These are phyloP conservation scores for Phoxinus dragarum DNA, from an alignment of 2,797 vertebrate genomes.

Conservation along the genomic window DNA sequence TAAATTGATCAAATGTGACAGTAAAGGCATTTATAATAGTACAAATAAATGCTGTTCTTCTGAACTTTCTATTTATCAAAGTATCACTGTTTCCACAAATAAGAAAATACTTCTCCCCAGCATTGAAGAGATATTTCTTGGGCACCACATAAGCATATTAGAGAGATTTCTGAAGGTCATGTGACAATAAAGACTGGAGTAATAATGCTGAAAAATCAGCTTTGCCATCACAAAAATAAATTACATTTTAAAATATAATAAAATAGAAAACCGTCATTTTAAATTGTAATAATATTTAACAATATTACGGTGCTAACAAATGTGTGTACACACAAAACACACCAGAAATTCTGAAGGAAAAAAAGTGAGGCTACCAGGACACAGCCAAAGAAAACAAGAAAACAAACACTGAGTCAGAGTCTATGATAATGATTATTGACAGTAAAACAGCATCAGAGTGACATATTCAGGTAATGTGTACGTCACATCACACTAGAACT, in stretches of 20 bases:
- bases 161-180: not conserved
- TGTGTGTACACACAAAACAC: slow-evolving; percentile 1
- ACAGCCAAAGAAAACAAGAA: not conserved
- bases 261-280: no score
- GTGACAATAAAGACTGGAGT: not conserved
- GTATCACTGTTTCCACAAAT: no score
- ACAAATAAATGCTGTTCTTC: no score
- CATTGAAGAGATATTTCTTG: not conserved
- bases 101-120: no score
- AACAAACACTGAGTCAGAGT: slow-evolving; percentile 2
- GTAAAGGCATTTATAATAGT: no score
- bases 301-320: not conserved
- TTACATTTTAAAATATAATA: not conserved
- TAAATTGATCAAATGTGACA: no score
- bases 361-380: not conserved
- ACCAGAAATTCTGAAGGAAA: not conserved
- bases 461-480: not conserved
- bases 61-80: no score
- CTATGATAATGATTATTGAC: slow-evolving; percentile 2
- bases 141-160: not conserved
- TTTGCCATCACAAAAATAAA: not conserved
- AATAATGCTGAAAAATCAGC: not conserved
- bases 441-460: not conserved
- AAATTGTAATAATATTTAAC: not conserved
- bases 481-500: not conserved